These are phyloP conservation scores for Tenthredo livida DNA, from an alignment of 2,888 invertebrate species.

Conservation along the genomic window DNA sequence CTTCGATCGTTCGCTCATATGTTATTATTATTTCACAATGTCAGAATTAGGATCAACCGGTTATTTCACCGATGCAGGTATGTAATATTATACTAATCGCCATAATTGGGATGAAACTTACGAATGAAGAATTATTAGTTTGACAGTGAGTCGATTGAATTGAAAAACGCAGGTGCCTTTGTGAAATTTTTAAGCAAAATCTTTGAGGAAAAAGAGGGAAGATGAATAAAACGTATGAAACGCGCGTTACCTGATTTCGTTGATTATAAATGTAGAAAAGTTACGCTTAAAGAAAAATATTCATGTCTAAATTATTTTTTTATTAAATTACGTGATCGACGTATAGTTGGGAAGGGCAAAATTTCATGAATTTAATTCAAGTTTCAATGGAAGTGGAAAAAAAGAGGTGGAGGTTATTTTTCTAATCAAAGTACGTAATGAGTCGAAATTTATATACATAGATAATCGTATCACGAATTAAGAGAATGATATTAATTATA, in stretches of 20 bases:
- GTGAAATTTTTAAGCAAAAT: neutral
- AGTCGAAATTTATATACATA: neutral
- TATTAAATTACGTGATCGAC: neutral
- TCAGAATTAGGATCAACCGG: neutral
- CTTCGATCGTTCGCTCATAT: neutral
- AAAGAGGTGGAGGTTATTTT: slow-evolving; percentile 22
- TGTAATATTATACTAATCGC: no score
- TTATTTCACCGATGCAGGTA: neutral
- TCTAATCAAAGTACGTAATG: slow-evolving; percentile 16
- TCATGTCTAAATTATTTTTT: neutral
- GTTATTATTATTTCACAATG: neutral
- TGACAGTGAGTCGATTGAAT: neutral
- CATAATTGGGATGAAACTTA: neutral
- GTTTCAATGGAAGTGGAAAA: neutral
- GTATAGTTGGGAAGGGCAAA: neutral
- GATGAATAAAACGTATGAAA: neutral
- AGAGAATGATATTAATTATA: slow-evolving; percentile 20
- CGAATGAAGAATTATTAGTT: neutral
- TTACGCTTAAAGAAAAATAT: neutral
- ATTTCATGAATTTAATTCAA: neutral
- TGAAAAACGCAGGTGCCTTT: neutral
- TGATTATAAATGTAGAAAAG: neutral
- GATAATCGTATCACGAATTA: neutral
- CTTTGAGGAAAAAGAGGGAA: neutral
- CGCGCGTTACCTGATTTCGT: slow-evolving; percentile 8